Evolutionary conservation across 1,140 invertebrate species (phyloP).

Genomic region (Pogonus chalceus): DNA sequence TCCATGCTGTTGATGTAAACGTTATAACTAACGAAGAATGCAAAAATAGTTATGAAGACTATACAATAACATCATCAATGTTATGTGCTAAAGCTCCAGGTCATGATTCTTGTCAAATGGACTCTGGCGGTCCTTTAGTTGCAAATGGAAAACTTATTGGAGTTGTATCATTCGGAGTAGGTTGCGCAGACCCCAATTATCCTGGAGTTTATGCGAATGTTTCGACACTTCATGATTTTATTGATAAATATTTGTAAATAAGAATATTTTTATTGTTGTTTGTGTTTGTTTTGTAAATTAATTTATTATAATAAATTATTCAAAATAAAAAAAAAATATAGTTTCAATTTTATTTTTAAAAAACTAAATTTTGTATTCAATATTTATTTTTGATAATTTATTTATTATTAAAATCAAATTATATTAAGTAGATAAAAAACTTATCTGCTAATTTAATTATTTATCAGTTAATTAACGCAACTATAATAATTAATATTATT

Average conservation of each 20-base stretch:
- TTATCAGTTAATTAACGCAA: no score
- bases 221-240: conserved; percentile 31
- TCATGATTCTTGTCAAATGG: conserved; percentile 30
- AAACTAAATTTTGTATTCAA: no score
- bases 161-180: conserved; percentile 49
- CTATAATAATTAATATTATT: no score
- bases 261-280: no score
- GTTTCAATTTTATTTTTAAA: no score
- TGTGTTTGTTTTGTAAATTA: no score
- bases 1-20: background rate
- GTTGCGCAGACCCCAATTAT: conserved; percentile 41
- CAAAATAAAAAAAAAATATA: no score
- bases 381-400: no score
- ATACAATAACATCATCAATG: background rate
- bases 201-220: conserved; percentile 53
- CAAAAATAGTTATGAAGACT: background rate
- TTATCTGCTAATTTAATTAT: no score
- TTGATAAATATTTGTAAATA: conserved; percentile 18
- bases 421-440: no score
- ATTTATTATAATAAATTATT: no score
- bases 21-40: background rate
- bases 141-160: conserved; percentile 38
- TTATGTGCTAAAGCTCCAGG: background rate
- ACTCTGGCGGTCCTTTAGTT: conserved; percentile 37
- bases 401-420: no score